Conservation (phyloP, 2,113 vertebrate genomes). For the Solenodon paradoxus region DNA sequence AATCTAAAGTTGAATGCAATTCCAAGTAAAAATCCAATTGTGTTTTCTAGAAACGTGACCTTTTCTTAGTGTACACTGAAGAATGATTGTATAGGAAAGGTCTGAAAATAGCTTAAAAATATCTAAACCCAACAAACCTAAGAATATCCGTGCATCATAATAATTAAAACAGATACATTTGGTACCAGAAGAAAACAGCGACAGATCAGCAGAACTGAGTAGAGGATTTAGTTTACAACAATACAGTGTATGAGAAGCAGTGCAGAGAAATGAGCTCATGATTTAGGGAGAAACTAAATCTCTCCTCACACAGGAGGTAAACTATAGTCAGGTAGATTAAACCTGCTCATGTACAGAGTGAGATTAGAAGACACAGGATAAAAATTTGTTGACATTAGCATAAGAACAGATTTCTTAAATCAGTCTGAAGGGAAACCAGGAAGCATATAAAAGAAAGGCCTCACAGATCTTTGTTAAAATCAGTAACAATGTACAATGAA, state of each 20-base stretch:
- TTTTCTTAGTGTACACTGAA: background rate
- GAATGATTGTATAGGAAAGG: background rate
- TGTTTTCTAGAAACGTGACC: background rate
- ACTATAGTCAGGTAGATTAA: slow-evolving; percentile 11
- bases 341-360: background rate
- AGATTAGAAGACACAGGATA: background rate
- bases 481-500: background rate
- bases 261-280: slow-evolving; percentile 7
- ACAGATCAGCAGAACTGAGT: background rate
- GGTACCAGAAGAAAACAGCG: background rate
- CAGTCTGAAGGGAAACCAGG: background rate
- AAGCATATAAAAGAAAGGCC: background rate
- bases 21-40: slow-evolving; percentile 5
- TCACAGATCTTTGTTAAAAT: background rate
- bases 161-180: slow-evolving; percentile 22
- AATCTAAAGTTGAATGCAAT: slow-evolving; percentile 34
- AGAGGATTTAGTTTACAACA: background rate
- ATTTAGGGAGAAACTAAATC: slow-evolving; percentile 7
- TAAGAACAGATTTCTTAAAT: background rate
- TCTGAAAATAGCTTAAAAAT: slow-evolving; percentile 30
- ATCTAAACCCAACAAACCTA: slow-evolving; percentile 32
- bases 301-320: background rate
- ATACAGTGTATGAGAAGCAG: background rate
- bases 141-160: background rate
- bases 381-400: background rate